Evolutionary conservation across 1,140 invertebrate genomes (phyloP).

Genomic region (Pseudomyrmex dendroicus): DNA sequence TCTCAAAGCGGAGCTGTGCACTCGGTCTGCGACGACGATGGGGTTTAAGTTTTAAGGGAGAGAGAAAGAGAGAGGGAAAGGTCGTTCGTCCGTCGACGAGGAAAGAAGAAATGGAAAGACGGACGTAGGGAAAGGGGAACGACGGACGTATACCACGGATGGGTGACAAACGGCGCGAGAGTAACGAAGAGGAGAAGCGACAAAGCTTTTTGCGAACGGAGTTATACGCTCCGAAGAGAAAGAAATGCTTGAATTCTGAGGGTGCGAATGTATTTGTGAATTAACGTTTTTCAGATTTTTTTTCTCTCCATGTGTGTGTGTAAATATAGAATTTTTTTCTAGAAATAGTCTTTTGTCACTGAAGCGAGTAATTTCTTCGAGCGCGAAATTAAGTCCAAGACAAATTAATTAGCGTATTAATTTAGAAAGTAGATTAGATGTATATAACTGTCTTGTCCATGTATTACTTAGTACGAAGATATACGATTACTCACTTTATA

Average conservation of each 20-base stretch:
- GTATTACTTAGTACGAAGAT: slow-evolving; percentile 3
- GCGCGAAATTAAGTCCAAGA: not conserved
- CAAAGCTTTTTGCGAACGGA: no score
- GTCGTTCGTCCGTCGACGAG: not conserved
- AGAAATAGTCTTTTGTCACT: not conserved
- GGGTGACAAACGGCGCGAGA: not conserved
- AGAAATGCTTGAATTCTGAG: not conserved
- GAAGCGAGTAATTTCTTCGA: not conserved
- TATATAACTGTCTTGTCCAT: not conserved
- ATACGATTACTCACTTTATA: slow-evolving; percentile 40
- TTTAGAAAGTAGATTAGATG: slow-evolving; percentile 14
- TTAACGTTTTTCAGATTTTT: no score
- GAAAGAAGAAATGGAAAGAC: no score
- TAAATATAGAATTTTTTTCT: no score
- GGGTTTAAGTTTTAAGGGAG: slow-evolving; percentile 9
- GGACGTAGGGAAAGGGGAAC: no score
- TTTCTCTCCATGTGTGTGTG: no score
- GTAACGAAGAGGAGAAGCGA: no score
- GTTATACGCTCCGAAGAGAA: no score
- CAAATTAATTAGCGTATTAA: no score
- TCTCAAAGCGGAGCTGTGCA: slow-evolving; percentile 20
- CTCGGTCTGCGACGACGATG: slow-evolving; percentile 4
- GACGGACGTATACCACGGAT: not conserved
- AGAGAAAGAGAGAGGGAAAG: slow-evolving; percentile 9
- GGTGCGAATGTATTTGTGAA: no score